Conservation (phyloP, 1,140 invertebrate species). For the Macrosteles quadrilineatus region DNA sequence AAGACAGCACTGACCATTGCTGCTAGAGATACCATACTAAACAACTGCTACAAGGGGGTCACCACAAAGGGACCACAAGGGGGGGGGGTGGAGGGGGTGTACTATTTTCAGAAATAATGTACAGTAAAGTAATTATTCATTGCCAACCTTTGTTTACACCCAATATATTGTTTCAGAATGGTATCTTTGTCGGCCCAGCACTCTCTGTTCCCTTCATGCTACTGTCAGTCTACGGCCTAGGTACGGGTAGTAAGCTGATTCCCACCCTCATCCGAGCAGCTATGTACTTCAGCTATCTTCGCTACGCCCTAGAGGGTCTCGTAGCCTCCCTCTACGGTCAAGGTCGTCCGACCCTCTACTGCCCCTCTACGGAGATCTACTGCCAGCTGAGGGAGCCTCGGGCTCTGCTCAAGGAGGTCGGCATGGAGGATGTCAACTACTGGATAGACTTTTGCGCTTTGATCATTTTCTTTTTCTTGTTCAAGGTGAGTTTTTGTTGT, state of each 20-base stretch:
- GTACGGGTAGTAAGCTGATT: slow-evolving; percentile 60
- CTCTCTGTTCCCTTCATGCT: slow-evolving; percentile 74
- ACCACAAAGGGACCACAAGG: too few species aligned
- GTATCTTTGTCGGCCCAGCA: slow-evolving; percentile 75
- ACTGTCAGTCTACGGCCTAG: slow-evolving; percentile 74
- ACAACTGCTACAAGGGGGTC: too few species aligned
- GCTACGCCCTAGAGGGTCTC: slow-evolving; percentile 77
- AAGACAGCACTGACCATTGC: too few species aligned
- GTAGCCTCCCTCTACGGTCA: slow-evolving; percentile 76
- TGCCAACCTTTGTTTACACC: too few species aligned
- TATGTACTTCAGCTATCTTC: slow-evolving; percentile 82
- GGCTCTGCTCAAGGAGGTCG: slow-evolving; percentile 45
- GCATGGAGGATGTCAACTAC: slow-evolving; percentile 62
- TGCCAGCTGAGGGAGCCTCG: slow-evolving; percentile 63
- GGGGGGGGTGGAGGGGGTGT: too few species aligned
- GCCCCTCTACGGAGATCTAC: slow-evolving; percentile 64
- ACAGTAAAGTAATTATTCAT: too few species aligned
- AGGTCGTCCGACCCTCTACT: slow-evolving; percentile 64
- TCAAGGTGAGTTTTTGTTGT: slow-evolving; percentile 50
- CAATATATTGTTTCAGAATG: too few species aligned
- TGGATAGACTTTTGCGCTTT: slow-evolving; percentile 62
- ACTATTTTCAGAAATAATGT: too few species aligned
- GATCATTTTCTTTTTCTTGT: slow-evolving; percentile 57
- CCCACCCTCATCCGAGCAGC: slow-evolving; percentile 69
- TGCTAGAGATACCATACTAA: too few species aligned